phyloP scores from a whole-genome alignment of 2,888 invertebrate genomes.

The Drosophila nr. medialis region DNA sequence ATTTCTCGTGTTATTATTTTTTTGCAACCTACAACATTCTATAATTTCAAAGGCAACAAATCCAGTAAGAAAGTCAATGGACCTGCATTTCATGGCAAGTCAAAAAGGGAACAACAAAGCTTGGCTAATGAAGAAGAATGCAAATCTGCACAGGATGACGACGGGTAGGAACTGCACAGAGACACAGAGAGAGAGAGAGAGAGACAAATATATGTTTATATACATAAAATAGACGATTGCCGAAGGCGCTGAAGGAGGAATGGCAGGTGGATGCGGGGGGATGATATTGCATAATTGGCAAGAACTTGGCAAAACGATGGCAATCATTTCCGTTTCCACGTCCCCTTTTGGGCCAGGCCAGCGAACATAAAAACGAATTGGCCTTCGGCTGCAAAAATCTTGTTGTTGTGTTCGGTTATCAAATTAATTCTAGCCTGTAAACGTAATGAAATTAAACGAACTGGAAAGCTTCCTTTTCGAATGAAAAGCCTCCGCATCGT shows the following conservation, averaged over 20 bases:
- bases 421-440: conserved; percentile 66
- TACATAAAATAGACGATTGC: conserved; percentile 45
- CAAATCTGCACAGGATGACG: conserved; percentile 47
- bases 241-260: conserved; percentile 23
- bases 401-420: conserved; percentile 24
- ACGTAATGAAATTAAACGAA: conserved; percentile 71
- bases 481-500: conserved; percentile 57
- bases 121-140: conserved; percentile 33
- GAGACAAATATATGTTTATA: conserved; percentile 6
- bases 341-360: conserved; percentile 19
- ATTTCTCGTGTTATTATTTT: background rate
- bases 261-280: background rate
- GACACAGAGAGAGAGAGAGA: background rate
- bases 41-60: background rate
- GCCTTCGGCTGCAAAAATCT: conserved; percentile 40
- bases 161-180: conserved; percentile 41
- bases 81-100: conserved; percentile 7
- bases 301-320: conserved; percentile 48
- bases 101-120: conserved; percentile 9
- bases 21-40: background rate
- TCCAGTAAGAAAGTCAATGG: background rate
- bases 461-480: conserved; percentile 76
- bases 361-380: conserved; percentile 51
- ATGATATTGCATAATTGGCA: conserved; percentile 49
- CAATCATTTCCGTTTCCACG: conserved; percentile 32